A percentile compares a stretch with the other conserved stretches of the same genome.
phyloP scores from a whole-genome alignment of 2,888 invertebrate genomes.

The Pollenia griseotomentosa region DNA sequence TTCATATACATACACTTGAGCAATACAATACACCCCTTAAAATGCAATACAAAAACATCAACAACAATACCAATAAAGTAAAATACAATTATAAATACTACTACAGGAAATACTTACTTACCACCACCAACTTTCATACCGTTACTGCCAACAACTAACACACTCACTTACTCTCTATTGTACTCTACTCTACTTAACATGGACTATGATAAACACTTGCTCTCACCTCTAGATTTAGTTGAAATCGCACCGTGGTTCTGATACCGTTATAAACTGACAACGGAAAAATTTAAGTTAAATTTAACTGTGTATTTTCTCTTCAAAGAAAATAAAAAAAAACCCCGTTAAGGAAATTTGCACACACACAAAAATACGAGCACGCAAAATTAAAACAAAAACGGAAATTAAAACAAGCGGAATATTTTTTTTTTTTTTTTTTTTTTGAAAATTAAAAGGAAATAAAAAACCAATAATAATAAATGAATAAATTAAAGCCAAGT shows the following conservation, averaged over 20 bases:
- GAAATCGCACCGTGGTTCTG: conserved; percentile 70
- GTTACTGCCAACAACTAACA: conserved; percentile 32
- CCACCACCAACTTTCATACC: conserved; percentile 51
- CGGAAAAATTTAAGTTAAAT: conserved; percentile 50
- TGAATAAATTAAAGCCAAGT: conserved; percentile 36
- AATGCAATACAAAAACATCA: conserved; percentile 56
- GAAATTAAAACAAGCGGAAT: conserved; percentile 45
- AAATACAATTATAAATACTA: conserved; percentile 41
- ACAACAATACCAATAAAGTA: background rate
- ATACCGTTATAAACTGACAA: conserved; percentile 68
- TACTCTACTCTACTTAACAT: background rate
- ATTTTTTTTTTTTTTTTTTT: too few species aligned
- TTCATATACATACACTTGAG: conserved; percentile 50
- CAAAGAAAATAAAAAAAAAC: conserved; percentile 2
- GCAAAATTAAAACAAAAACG: conserved; percentile 37
- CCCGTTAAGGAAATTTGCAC: conserved; percentile 13
- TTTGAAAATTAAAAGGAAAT: background rate
- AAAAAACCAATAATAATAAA: too few species aligned
- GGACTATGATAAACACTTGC: conserved; percentile 65
- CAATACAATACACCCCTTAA: conserved; percentile 55
- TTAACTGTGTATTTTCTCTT: conserved; percentile 6
- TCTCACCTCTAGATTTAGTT: conserved; percentile 71
- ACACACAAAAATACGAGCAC: conserved; percentile 4
- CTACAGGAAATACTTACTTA: conserved; percentile 26
- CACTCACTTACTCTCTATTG: conserved; percentile 22